These are phyloP conservation scores for Beroe ovata DNA, from an alignment of 37 sponge, comb jelly and placozoan genomes.

Conservation along the genomic window DNA sequence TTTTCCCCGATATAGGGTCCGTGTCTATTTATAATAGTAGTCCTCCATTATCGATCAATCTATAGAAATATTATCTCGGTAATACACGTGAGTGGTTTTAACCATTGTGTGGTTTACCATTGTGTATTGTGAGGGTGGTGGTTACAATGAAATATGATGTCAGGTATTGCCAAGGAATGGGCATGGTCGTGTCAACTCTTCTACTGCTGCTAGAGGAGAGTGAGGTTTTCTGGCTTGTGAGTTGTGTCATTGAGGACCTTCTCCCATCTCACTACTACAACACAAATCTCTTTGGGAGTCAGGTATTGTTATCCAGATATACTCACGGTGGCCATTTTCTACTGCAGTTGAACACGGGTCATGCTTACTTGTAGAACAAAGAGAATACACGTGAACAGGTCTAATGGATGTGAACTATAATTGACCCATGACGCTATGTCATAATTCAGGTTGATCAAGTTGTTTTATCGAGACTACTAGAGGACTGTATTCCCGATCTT, in stretches of 20 bases:
- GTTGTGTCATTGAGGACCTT: constrained; percentile 68
- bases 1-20: constrained; percentile 72
- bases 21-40: too few species aligned
- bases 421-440: too few species aligned
- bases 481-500: constrained; percentile 29
- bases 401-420: too few species aligned
- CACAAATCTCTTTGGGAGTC: constrained; percentile 68
- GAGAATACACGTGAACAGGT: too few species aligned
- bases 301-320: too few species aligned
- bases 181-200: constrained; percentile 68
- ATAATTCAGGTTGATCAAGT: constrained; percentile 70
- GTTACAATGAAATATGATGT: too few species aligned
- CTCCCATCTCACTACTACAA: constrained; percentile 69
- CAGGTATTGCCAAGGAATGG: constrained; percentile 72
- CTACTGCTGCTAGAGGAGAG: constrained; percentile 69
- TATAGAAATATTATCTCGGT: background rate
- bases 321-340: too few species aligned
- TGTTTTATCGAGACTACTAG: constrained; percentile 41
- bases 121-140: too few species aligned
- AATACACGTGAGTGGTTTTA: background rate
- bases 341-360: too few species aligned
- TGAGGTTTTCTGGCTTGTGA: constrained; percentile 70
- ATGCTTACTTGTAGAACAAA: too few species aligned
- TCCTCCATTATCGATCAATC: background rate
- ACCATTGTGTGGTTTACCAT: background rate